phyloP scores from a whole-genome alignment of 2,888 invertebrate genomes.

The Cantharis rustica region DNA sequence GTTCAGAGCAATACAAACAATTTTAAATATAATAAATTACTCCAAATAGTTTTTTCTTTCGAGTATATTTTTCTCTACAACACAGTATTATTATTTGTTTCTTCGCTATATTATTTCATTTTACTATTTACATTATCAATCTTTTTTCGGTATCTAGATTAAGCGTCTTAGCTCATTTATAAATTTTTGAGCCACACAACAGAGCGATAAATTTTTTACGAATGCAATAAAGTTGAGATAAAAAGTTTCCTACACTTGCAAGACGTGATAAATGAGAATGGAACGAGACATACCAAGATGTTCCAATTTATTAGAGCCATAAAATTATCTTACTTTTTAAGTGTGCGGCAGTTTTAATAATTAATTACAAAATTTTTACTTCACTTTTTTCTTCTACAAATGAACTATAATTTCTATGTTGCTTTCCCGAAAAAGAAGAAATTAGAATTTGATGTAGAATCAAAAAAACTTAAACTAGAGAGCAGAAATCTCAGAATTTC shows the following conservation, averaged over 20 bases:
- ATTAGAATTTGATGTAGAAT: background rate
- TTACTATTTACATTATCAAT: background rate
- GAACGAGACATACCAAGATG: slow-evolving; percentile 15
- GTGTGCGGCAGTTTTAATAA: background rate
- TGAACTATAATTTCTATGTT: background rate
- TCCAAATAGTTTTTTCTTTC: background rate
- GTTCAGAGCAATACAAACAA: slow-evolving; percentile 17
- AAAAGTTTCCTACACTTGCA: background rate
- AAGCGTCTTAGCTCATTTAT: background rate
- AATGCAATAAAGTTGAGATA: background rate
- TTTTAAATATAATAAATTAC: slow-evolving; percentile 8
- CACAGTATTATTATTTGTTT: background rate
- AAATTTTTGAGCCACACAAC: background rate
- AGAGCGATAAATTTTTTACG: background rate
- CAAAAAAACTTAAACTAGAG: background rate
- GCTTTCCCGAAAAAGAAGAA: background rate
- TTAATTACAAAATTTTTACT: background rate
- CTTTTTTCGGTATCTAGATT: background rate
- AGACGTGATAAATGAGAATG: slow-evolving; percentile 11
- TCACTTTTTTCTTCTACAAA: background rate
- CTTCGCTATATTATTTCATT: background rate
- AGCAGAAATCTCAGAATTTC: background rate
- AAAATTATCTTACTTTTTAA: background rate
- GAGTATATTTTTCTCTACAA: background rate
- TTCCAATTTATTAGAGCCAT: slow-evolving; percentile 11